A percentile compares a stretch with the other conserved stretches of the same genome.
Conservation (phyloP, 2,888 invertebrate species). For the Seira sanloemensis region DNA sequence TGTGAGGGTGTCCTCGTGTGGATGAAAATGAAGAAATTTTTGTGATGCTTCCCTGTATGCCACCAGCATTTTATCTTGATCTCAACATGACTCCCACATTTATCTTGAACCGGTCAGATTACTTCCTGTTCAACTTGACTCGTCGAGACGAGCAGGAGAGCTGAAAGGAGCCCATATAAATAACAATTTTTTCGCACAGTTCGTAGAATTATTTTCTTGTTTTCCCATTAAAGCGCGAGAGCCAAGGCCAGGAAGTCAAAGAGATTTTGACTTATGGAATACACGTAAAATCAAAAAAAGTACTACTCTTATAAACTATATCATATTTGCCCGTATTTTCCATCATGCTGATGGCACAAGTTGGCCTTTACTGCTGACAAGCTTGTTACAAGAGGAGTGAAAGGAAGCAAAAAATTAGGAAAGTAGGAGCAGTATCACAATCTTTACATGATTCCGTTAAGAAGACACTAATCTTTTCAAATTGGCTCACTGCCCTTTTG, state of each 20-base stretch:
- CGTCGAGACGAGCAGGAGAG: not conserved
- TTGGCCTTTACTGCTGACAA: slow-evolving; percentile 51
- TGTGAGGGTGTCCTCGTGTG: slow-evolving; percentile 8
- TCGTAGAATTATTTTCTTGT: not conserved
- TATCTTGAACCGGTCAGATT: slow-evolving; percentile 14
- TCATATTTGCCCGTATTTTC: slow-evolving; percentile 20
- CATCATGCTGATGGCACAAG: slow-evolving; percentile 26
- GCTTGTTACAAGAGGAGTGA: slow-evolving; percentile 31
- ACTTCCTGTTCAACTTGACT: slow-evolving; percentile 14
- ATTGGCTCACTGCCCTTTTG: slow-evolving; percentile 65
- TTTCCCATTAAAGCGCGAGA: not conserved
- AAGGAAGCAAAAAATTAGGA: slow-evolving; percentile 24
- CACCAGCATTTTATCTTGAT: not conserved
- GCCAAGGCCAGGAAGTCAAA: not conserved
- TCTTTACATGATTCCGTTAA: slow-evolving; percentile 46
- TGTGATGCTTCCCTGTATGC: not conserved
- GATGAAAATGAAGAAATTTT: not conserved
- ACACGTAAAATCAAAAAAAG: slow-evolving; percentile 1
- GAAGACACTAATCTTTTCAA: slow-evolving; percentile 61
- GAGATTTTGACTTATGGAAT: not conserved
- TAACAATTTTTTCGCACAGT: slow-evolving; percentile 4
- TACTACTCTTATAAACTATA: no score
- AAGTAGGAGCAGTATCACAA: slow-evolving; percentile 36
- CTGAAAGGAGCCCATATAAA: not conserved
- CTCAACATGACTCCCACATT: slow-evolving; percentile 16